These are phyloP conservation scores for Cynoglossus semilaevis DNA, from an alignment of 2,113 vertebrate species.

Conservation along the genomic window DNA sequence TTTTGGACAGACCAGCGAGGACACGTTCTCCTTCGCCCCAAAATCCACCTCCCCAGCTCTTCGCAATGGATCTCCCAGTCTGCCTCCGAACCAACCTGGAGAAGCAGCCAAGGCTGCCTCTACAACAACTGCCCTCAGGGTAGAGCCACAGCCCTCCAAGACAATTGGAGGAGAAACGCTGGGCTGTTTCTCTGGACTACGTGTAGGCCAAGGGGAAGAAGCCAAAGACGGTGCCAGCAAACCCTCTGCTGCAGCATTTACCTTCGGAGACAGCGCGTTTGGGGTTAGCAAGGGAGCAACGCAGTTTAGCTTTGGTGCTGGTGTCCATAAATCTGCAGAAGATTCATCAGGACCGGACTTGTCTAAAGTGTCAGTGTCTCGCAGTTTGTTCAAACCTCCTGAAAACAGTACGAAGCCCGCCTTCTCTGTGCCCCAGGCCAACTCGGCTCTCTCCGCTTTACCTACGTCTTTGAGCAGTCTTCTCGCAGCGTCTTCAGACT, in stretches of 20 bases:
- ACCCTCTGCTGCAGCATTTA: constrained; percentile 50
- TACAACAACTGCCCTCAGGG: constrained; percentile 55
- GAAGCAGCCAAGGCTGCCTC: constrained; percentile 52
- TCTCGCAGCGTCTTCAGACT: constrained; percentile 44
- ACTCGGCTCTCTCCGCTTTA: constrained; percentile 36
- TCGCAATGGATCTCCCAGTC: constrained; percentile 51
- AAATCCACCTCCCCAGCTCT: constrained; percentile 60
- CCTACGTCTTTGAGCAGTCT: constrained; percentile 48
- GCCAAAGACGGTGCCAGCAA: constrained; percentile 63
- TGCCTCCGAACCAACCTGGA: constrained; percentile 37
- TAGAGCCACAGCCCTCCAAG: constrained; percentile 72
- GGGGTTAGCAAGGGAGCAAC: constrained; percentile 27
- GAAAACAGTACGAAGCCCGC: constrained; percentile 64
- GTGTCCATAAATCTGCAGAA: constrained; percentile 70
- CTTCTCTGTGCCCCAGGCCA: constrained; percentile 65
- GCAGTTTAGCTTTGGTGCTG: constrained; percentile 69
- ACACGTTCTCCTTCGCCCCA: constrained; percentile 65
- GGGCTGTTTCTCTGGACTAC: constrained; percentile 88
- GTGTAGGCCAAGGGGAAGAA: constrained; percentile 87
- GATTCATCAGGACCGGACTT: constrained; percentile 31
- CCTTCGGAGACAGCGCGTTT: constrained; percentile 42
- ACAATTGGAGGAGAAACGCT: constrained; percentile 84
- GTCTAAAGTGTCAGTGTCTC: constrained; percentile 24
- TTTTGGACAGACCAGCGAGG: constrained; percentile 69
- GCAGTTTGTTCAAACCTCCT: constrained; percentile 70